Evolutionary conservation across 1,140 invertebrate species (phyloP).

Genomic region (Nasonia giraulti): DNA sequence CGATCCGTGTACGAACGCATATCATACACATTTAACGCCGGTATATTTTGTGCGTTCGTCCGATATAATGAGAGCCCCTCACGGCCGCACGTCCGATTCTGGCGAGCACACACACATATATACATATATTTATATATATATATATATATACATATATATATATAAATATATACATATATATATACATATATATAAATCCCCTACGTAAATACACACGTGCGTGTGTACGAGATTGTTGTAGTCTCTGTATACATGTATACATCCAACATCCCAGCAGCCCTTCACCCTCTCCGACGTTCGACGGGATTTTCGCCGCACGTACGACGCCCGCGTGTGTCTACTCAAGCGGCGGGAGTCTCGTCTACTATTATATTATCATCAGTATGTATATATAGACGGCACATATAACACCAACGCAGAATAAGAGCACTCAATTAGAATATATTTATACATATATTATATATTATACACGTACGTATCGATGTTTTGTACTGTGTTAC

Average conservation of each 20-base stretch:
- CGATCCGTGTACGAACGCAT: background rate
- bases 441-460: background rate
- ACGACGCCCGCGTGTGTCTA: background rate
- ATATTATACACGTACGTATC: background rate
- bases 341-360: too few relatives aligned
- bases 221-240: too few relatives aligned
- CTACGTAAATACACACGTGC: too few relatives aligned
- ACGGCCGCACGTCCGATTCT: background rate
- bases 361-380: background rate
- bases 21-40: background rate
- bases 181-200: background rate
- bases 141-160: background rate
- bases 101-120: background rate
- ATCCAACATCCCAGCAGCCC: too few relatives aligned
- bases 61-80: background rate
- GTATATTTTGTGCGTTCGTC: background rate
- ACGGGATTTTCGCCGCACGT: constrained; percentile 19
- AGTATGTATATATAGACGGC: background rate
- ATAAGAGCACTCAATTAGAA: background rate
- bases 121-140: background rate
- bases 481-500: too few relatives aligned
- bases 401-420: background rate
- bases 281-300: background rate
- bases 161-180: background rate
- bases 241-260: too few relatives aligned